A percentile compares a stretch with the other conserved stretches of the same genome.
Evolutionary conservation across 2,797 vertebrate species (phyloP).

Genomic region (Thunnus albacares): DNA sequence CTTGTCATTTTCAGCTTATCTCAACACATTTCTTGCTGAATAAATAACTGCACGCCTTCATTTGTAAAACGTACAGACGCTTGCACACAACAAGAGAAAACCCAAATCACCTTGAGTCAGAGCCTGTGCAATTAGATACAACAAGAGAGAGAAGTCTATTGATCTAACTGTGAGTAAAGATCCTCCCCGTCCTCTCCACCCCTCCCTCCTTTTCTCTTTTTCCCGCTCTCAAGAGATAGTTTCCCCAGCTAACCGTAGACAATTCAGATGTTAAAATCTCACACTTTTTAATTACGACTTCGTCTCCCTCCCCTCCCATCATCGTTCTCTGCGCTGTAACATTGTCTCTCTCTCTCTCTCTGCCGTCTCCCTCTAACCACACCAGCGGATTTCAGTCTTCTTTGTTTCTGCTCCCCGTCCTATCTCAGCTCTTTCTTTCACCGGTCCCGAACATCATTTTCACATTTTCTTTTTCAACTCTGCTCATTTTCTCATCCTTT

Average conservation of each 20-base stretch:
- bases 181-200: constrained; percentile 31
- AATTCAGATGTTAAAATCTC: constrained; percentile 72
- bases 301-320: constrained; percentile 27
- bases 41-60: constrained; percentile 41
- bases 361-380: neutral
- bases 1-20: constrained; percentile 50
- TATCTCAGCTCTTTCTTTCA: constrained; percentile 27
- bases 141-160: constrained; percentile 70
- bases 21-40: constrained; percentile 27
- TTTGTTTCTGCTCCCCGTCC: constrained; percentile 35
- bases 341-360: constrained; percentile 2
- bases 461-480: constrained; percentile 43
- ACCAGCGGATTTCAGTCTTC: constrained; percentile 19
- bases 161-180: constrained; percentile 71
- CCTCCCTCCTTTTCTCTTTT: constrained; percentile 6
- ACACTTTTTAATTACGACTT: constrained; percentile 76
- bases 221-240: constrained; percentile 59
- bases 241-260: constrained; percentile 54
- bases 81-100: constrained; percentile 18
- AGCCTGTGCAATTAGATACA: constrained; percentile 70
- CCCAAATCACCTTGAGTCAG: constrained; percentile 62
- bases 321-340: constrained; percentile 25
- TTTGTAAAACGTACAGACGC: constrained; percentile 18
- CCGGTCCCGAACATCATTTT: constrained; percentile 10
- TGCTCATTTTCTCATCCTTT: constrained; percentile 11